Conservation (phyloP, 2,113 vertebrate species). For the Tetrax tetrax region DNA sequence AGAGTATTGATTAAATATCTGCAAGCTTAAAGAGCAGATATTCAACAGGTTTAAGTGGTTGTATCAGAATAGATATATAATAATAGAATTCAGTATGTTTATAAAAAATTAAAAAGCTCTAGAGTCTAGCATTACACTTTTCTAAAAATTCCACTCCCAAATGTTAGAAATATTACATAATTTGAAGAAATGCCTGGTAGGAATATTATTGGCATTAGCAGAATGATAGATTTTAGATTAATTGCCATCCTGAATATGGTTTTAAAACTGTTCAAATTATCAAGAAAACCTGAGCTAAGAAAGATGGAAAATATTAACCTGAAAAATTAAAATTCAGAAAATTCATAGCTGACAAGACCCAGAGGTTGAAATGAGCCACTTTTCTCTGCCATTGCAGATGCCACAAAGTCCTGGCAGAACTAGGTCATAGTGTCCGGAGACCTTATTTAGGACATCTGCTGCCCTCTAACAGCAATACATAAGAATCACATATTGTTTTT, state of each 20-base stretch:
- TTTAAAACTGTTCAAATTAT: neutral
- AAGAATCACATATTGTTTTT: neutral
- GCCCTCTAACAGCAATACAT: conserved; percentile 42
- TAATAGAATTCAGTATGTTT: neutral
- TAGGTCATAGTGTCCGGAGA: neutral
- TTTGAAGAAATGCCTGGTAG: neutral
- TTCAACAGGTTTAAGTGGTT: neutral
- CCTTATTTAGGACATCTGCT: neutral
- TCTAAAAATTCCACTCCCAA: neutral
- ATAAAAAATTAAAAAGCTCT: neutral
- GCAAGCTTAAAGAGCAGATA: neutral
- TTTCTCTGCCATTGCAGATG: neutral
- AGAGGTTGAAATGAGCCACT: neutral
- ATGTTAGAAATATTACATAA: neutral
- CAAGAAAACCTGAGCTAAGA: neutral
- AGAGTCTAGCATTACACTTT: neutral
- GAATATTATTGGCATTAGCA: neutral
- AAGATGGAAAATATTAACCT: neutral
- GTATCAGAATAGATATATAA: neutral
- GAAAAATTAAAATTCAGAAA: neutral
- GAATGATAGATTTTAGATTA: neutral
- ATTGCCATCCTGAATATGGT: neutral
- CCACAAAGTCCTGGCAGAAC: neutral
- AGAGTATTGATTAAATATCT: neutral
- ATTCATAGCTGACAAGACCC: neutral